phyloP scores from a whole-genome alignment of 2,113 vertebrate species.

The Candoia aspera region DNA sequence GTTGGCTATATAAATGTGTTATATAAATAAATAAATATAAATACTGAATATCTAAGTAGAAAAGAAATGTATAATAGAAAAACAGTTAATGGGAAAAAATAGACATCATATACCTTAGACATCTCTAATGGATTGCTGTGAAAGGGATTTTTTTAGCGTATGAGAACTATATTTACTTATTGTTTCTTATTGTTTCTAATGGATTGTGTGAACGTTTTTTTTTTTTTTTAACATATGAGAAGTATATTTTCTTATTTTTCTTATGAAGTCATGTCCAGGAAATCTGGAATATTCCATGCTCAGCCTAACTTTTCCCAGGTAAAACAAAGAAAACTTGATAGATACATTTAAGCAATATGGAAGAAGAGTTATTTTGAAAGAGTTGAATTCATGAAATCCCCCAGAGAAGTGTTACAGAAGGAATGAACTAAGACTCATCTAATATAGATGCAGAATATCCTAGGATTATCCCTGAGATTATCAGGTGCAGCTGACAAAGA shows the following conservation, averaged over 20 bases:
- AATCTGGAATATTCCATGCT: neutral
- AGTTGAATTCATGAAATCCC: too few relatives aligned
- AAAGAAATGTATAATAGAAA: neutral
- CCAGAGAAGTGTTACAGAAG: neutral
- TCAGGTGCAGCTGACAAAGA: neutral
- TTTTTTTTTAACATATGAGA: neutral
- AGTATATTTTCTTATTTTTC: rapidly evolving
- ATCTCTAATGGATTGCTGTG: neutral
- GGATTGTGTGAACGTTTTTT: neutral
- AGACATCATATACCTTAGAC: neutral
- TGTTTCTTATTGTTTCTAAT: neutral
- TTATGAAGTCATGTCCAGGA: neutral
- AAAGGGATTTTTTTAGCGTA: neutral
- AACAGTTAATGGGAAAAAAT: neutral
- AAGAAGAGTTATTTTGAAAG: neutral
- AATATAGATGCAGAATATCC: neutral
- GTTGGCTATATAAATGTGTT: neutral
- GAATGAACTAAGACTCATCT: neutral
- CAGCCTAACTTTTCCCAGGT: neutral
- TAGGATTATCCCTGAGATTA: neutral
- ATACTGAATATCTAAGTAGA: neutral
- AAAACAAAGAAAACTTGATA: neutral
- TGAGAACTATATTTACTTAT: neutral
- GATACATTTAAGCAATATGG: rapidly evolving
- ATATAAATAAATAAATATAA: neutral